Evolutionary conservation across 2,797 vertebrate genomes (phyloP).

Genomic region (Acridotheres tristis): DNA sequence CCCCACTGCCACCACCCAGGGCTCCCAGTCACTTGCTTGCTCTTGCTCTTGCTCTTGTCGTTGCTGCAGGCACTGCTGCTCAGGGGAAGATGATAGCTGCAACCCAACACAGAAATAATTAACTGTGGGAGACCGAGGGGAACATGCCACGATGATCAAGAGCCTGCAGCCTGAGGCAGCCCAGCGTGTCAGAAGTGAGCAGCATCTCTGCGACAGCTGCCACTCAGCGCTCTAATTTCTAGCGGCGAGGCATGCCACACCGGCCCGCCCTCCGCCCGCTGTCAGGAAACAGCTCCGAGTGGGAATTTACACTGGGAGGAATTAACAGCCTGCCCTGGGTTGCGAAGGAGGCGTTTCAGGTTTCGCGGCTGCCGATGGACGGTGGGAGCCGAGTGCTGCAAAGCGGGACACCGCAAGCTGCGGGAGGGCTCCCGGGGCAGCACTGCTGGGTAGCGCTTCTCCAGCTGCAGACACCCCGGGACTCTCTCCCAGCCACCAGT

Average conservation of each 20-base stretch:
- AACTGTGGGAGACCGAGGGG: not conserved
- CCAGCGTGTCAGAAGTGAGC: not conserved
- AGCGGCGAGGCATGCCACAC: not conserved
- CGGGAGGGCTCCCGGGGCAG: not conserved
- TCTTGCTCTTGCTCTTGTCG: not conserved
- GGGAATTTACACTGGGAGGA: not conserved
- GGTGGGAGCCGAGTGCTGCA: not conserved
- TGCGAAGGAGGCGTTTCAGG: not conserved
- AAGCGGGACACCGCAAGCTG: not conserved
- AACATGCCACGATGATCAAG: not conserved
- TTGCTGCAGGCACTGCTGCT: not conserved
- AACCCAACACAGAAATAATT: constrained; percentile 26
- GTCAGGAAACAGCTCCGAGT: not conserved
- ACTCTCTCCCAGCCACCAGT: not conserved
- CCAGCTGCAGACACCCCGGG: not conserved
- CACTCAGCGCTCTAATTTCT: not conserved
- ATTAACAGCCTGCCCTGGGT: constrained; percentile 11
- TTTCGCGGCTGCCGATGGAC: not conserved
- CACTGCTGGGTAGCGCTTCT: not conserved
- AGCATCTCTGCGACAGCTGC: not conserved
- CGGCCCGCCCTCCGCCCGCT: not conserved
- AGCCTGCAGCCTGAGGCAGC: constrained; percentile 24
- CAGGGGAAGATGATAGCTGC: constrained; percentile 17
- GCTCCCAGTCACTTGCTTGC: not conserved
- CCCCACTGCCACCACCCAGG: not conserved